Conservation (phyloP, 2,113 vertebrate species). For the Orthonyx spaldingii region DNA sequence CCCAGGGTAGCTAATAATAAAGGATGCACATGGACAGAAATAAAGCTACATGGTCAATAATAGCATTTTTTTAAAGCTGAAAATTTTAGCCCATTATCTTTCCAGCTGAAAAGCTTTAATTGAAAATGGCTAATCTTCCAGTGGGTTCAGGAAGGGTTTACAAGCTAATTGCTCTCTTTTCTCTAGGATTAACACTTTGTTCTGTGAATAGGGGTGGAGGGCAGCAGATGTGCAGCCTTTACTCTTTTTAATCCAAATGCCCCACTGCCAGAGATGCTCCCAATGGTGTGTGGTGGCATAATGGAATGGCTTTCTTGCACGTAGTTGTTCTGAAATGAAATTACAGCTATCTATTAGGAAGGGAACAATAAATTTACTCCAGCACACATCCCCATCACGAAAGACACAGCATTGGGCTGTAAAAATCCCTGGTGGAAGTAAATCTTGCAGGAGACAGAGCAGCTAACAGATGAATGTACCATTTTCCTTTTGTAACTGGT, state of each 20-base stretch:
- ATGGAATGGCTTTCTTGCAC: background rate
- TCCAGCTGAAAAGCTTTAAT: conserved; percentile 62
- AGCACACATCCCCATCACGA: background rate
- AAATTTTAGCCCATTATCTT: conserved; percentile 54
- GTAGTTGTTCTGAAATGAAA: conserved; percentile 23
- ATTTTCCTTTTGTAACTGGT: background rate
- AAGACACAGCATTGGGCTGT: background rate
- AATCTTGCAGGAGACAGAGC: background rate
- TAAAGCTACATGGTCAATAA: conserved; percentile 47
- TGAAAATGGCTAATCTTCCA: conserved; percentile 68
- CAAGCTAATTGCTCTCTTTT: conserved; percentile 60
- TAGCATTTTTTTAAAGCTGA: conserved; percentile 33
- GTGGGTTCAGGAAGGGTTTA: conserved; percentile 52
- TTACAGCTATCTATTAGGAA: conserved; percentile 31
- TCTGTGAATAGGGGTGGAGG: conserved; percentile 29
- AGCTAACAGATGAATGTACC: background rate
- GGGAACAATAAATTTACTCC: conserved; percentile 37
- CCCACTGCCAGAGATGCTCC: conserved; percentile 25
- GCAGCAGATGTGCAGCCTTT: conserved; percentile 42
- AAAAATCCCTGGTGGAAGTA: conserved; percentile 11
- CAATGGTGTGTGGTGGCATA: background rate
- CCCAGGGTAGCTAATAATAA: conserved; percentile 32
- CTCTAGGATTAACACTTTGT: conserved; percentile 42
- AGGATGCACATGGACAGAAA: conserved; percentile 21
- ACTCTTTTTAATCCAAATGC: conserved; percentile 25